Evolutionary conservation across 2,888 invertebrate species (phyloP).

Genomic region (Heterodera filipjevi): DNA sequence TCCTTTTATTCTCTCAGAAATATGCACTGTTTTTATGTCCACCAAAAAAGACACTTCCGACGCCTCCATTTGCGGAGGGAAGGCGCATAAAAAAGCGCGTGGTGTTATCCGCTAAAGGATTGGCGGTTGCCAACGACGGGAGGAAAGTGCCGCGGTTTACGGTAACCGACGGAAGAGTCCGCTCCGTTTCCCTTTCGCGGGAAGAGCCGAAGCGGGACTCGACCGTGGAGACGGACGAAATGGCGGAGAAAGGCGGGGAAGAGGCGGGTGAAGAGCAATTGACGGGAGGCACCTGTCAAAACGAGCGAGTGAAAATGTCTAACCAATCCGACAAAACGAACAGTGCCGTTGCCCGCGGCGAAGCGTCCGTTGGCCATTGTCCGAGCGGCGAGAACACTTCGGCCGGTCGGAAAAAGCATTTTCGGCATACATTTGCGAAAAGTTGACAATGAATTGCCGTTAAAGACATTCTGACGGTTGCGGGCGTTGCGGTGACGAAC

Average conservation of each 20-base stretch:
- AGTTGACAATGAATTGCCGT: background rate
- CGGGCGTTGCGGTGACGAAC: background rate
- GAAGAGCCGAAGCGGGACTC: background rate
- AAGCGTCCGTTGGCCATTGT: background rate
- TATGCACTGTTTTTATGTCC: background rate
- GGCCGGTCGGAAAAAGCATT: background rate
- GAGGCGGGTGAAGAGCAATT: background rate
- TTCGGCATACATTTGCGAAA: background rate
- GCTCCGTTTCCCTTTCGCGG: background rate
- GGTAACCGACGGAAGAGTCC: conserved; percentile 3
- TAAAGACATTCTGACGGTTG: background rate
- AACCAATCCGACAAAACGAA: background rate
- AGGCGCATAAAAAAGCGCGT: conserved; percentile 1
- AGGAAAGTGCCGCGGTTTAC: background rate
- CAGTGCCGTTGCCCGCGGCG: background rate
- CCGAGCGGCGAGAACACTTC: conserved; percentile 10
- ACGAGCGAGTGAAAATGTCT: background rate
- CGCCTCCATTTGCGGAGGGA: background rate
- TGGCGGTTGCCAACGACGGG: background rate
- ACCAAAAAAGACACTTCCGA: background rate
- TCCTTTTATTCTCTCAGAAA: background rate
- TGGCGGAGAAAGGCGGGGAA: background rate
- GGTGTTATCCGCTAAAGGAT: background rate
- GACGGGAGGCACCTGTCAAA: background rate
- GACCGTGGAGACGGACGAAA: conserved; percentile 10